Conservation (phyloP, 1,140 invertebrate species). For the Drosophila arawakana region DNA sequence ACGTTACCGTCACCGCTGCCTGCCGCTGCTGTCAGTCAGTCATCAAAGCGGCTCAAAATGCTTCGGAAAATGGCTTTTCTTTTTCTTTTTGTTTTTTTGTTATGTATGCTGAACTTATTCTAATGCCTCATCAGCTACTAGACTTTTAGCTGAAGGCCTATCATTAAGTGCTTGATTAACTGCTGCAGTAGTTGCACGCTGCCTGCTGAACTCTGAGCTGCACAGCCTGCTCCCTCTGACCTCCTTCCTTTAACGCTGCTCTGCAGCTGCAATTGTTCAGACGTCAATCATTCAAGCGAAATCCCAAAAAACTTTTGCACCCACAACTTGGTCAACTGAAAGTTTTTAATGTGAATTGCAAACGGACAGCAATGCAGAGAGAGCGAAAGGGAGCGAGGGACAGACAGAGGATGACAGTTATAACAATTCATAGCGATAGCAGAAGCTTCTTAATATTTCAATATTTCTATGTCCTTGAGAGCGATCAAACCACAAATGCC, state of each 20-base stretch:
- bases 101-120: neutral
- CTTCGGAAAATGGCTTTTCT: conserved; percentile 11
- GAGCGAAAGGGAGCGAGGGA: conserved; percentile 29
- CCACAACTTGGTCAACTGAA: conserved; percentile 58
- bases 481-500: conserved; percentile 35
- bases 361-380: conserved; percentile 58
- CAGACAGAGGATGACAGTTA: neutral
- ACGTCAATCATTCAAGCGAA: conserved; percentile 38
- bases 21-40: neutral
- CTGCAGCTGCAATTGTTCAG: conserved; percentile 32
- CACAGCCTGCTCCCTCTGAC: neutral
- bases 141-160: conserved; percentile 44
- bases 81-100: conserved; percentile 1
- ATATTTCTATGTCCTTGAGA: conserved; percentile 58
- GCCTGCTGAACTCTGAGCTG: neutral
- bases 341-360: conserved; percentile 73
- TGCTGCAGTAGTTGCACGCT: neutral
- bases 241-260: neutral
- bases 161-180: conserved; percentile 46
- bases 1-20: neutral
- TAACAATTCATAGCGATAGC: conserved; percentile 47
- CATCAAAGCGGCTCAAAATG: conserved; percentile 9
- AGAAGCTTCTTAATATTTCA: conserved; percentile 64
- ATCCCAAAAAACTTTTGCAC: conserved; percentile 22
- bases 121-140: conserved; percentile 41